Conservation (phyloP, 2,797 vertebrate species). For the Chrosomus eos region DNA sequence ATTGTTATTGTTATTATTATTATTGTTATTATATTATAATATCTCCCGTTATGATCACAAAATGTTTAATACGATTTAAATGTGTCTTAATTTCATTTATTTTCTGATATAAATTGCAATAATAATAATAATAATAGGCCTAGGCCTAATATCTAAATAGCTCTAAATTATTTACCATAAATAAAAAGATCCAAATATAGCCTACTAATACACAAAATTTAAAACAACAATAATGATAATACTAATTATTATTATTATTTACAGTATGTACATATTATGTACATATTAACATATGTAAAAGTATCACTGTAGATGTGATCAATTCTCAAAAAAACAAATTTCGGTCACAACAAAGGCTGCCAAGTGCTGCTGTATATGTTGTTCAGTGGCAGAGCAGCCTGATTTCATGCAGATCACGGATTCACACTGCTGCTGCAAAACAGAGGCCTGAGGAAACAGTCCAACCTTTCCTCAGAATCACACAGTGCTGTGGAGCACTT, state of each 20-base stretch:
- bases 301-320: background rate
- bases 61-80: background rate
- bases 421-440: conserved; percentile 49
- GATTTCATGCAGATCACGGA: conserved; percentile 58
- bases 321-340: conserved; percentile 9
- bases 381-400: conserved; percentile 40
- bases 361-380: conserved; percentile 51
- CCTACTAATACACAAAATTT: background rate
- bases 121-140: background rate
- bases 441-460: conserved; percentile 32
- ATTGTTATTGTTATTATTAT: conserved; percentile 26
- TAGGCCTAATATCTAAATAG: background rate
- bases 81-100: background rate
- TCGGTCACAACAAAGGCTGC: conserved; percentile 56
- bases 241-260: conserved; percentile 11
- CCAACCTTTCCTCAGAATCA: background rate
- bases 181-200: background rate
- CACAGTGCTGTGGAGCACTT: background rate
- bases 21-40: background rate
- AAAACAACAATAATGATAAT: background rate
- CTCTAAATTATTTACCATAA: background rate
- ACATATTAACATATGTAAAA: background rate
- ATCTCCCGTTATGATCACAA: background rate
- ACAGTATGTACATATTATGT: background rate
- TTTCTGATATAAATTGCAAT: background rate